Percentiles rank a stretch among this genome's conserved stretches.
Evolutionary conservation across 2,113 vertebrate genomes (phyloP).

Genomic region (Cervus canadensis): DNA sequence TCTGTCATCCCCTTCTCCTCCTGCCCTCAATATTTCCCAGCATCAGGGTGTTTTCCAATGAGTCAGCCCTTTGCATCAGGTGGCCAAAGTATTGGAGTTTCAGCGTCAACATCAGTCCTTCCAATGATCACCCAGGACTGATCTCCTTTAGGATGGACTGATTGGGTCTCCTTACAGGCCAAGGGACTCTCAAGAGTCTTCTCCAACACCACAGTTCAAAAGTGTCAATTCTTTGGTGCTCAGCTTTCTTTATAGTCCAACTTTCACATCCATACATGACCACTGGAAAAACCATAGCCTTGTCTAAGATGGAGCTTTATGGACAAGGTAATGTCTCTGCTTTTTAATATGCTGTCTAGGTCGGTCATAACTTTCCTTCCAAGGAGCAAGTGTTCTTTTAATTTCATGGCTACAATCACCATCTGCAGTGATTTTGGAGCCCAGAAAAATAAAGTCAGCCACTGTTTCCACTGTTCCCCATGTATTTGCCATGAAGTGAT

Average conservation of each 20-base stretch:
- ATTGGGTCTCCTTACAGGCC: neutral
- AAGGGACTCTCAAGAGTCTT: neutral
- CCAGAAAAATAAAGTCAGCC: too few relatives aligned
- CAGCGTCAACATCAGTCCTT: neutral
- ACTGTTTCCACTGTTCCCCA: too few relatives aligned
- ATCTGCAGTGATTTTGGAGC: neutral
- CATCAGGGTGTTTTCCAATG: neutral
- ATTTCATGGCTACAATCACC: neutral
- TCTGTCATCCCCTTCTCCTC: neutral
- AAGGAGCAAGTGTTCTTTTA: neutral
- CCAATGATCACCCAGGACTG: neutral
- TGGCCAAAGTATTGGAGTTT: neutral
- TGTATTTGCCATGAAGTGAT: too few relatives aligned
- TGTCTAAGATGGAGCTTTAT: neutral
- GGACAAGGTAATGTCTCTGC: neutral
- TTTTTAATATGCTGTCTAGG: neutral
- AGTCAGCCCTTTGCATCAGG: neutral
- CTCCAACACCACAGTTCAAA: neutral
- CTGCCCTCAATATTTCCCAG: neutral
- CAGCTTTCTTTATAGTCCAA: neutral
- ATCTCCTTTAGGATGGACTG: neutral
- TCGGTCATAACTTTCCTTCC: neutral
- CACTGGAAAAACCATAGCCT: neutral
- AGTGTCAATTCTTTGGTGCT: accelerated
- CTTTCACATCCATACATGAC: neutral